Percentiles rank a stretch among this genome's conserved stretches.
Conservation (phyloP, 2,888 invertebrate genomes). For the Dasysyrphus tricinctus region DNA sequence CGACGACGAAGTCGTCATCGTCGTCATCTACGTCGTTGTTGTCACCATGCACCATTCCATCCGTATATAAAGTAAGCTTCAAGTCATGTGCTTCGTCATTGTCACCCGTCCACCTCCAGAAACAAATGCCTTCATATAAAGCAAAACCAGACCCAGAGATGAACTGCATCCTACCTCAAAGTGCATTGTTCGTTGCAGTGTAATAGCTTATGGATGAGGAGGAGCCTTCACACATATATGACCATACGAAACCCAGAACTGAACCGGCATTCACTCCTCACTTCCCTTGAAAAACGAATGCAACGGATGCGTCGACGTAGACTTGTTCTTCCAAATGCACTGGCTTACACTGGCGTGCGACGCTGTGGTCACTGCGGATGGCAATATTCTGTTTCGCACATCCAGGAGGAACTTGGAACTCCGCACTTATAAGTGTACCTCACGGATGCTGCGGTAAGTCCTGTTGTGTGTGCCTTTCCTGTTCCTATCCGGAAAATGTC, state of each 20-base stretch:
- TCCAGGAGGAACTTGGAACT: constrained; percentile 66
- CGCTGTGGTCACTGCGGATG: constrained; percentile 72
- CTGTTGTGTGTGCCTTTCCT: constrained; percentile 44
- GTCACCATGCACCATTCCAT: constrained; percentile 41
- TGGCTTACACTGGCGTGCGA: constrained; percentile 73
- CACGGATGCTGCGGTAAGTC: constrained; percentile 66
- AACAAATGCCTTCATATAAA: constrained; percentile 6
- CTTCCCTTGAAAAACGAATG: constrained; percentile 33
- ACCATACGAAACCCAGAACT: background rate
- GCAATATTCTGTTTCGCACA: constrained; percentile 56
- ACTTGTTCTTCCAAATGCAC: constrained; percentile 49
- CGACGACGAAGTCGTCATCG: constrained; percentile 4
- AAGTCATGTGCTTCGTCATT: constrained; percentile 32
- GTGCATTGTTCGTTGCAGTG: constrained; percentile 56
- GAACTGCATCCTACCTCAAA: constrained; percentile 57
- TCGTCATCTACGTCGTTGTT: constrained; percentile 11
- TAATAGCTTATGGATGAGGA: constrained; percentile 37
- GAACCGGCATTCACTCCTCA: background rate
- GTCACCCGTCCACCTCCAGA: constrained; percentile 20
- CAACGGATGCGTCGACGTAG: constrained; percentile 37
- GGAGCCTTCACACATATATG: constrained; percentile 15
- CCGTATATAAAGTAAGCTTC: background rate
- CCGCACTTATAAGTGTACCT: constrained; percentile 69
- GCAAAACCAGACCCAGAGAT: constrained; percentile 49
- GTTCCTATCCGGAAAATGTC: constrained; percentile 6